A percentile compares a stretch with the other conserved stretches of the same genome.
phyloP scores from a whole-genome alignment of 1,140 invertebrate genomes.

The Meloidogyne hapla region DNA sequence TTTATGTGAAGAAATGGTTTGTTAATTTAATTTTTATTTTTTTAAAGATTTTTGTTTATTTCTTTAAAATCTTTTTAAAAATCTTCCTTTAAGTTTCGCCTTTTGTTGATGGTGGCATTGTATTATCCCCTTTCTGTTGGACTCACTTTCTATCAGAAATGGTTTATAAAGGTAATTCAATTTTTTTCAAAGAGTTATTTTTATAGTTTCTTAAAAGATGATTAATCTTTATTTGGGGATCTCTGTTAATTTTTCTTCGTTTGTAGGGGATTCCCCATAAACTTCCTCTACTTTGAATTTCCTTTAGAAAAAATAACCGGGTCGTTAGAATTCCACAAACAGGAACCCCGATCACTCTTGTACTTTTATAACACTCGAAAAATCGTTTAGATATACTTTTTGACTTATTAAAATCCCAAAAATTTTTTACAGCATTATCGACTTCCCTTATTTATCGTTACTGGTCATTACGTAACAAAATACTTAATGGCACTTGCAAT shows the following conservation, averaged over 20 bases:
- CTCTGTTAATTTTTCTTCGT: no score
- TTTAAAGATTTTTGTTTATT: no score
- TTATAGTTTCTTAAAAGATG: no score
- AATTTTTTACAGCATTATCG: conserved; percentile 50
- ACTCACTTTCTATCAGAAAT: conserved; percentile 93
- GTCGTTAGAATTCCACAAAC: no score
- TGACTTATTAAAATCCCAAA: no score
- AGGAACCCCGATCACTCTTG: no score
- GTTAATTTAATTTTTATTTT: neutral
- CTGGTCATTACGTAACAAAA: conserved; percentile 60
- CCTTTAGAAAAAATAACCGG: no score
- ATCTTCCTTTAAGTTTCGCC: conserved; percentile 39
- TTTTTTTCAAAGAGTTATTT: neutral
- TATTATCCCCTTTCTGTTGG: conserved; percentile 88
- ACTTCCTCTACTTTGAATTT: no score
- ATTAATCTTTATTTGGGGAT: no score
- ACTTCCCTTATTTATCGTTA: conserved; percentile 58
- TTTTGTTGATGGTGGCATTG: conserved; percentile 69
- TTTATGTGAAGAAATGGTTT: neutral
- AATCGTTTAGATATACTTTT: no score
- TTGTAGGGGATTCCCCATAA: no score
- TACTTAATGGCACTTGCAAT: conserved; percentile 47
- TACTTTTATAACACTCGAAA: no score
- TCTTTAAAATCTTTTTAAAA: neutral
- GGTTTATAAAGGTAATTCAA: conserved; percentile 77